Evolutionary conservation across 2,113 vertebrate genomes (phyloP).

Genomic region (Psittacula cyanocephala): DNA sequence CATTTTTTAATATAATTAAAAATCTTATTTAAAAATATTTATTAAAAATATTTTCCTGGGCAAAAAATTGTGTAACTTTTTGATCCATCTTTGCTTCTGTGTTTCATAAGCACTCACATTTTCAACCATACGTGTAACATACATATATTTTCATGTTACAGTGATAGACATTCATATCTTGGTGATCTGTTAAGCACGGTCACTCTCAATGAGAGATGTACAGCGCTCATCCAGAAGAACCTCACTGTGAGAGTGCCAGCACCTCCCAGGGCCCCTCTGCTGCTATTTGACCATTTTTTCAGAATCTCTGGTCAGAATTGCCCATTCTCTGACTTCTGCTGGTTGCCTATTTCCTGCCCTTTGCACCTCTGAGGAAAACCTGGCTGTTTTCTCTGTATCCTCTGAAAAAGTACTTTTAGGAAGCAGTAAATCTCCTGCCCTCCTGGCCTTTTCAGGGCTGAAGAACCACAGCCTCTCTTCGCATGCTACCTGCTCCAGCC

Average conservation of each 20-base stretch:
- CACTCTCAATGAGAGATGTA: background rate
- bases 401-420: background rate
- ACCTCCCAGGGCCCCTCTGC: background rate
- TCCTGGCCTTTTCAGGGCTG: background rate
- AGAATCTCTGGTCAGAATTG: background rate
- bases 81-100: background rate
- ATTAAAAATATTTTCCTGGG: background rate
- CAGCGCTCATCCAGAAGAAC: background rate
- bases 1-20: background rate
- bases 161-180: background rate
- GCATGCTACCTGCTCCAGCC: background rate
- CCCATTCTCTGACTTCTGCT: background rate
- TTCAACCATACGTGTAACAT: background rate
- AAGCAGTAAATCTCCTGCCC: background rate
- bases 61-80: background rate
- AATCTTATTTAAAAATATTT: background rate
- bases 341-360: background rate
- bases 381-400: background rate
- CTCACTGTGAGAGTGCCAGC: background rate
- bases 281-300: background rate
- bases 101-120: background rate
- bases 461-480: background rate
- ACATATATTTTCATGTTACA: background rate
- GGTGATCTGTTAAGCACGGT: background rate
- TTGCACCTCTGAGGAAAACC: background rate